Evolutionary conservation across 2,797 vertebrate genomes (phyloP).

Genomic region (Xiphorhynchus erythropygius): DNA sequence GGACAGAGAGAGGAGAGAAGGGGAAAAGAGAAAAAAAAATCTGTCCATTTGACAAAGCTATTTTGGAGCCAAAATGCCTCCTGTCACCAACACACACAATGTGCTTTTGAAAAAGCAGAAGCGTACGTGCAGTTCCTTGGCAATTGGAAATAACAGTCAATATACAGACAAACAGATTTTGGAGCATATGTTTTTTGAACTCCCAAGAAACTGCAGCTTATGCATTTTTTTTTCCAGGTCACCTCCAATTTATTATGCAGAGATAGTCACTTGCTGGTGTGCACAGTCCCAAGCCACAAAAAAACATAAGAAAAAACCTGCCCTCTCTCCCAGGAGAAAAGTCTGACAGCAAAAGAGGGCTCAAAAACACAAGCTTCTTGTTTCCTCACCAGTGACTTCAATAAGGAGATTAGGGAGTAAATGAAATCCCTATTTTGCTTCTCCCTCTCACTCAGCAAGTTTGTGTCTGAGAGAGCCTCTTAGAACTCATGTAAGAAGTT

Average conservation of each 20-base stretch:
- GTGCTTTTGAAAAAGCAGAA: constrained; percentile 6
- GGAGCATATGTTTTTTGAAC: background rate
- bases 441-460: background rate
- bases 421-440: background rate
- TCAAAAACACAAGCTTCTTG: background rate
- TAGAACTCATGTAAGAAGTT: background rate
- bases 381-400: constrained; percentile 2
- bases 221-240: background rate
- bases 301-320: background rate
- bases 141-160: background rate
- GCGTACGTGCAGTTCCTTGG: background rate
- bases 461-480: background rate
- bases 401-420: background rate
- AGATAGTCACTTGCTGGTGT: background rate
- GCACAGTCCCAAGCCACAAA: background rate
- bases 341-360: background rate
- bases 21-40: background rate
- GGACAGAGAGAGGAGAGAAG: background rate
- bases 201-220: background rate
- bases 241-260: background rate
- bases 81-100: background rate
- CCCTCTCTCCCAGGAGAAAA: background rate
- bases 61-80: background rate
- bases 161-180: constrained; percentile 16
- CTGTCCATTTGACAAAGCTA: background rate